phyloP scores from a whole-genome alignment of 2,888 invertebrate species.

The Smittia aterrima region DNA sequence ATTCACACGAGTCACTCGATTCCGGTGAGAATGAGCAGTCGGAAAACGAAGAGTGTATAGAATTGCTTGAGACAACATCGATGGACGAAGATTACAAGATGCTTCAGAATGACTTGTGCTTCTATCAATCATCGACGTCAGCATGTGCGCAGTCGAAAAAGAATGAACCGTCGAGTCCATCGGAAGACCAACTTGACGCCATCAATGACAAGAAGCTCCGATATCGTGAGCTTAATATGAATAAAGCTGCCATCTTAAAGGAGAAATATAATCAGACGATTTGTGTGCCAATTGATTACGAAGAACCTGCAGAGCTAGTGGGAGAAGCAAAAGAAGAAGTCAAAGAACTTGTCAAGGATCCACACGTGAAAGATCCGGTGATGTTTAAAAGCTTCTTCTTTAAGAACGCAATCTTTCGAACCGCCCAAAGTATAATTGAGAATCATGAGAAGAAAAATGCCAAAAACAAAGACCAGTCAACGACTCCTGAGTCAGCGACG shows the following conservation, averaged over 20 bases:
- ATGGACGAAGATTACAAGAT: slow-evolving; percentile 54
- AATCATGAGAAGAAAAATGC: slow-evolving; percentile 55
- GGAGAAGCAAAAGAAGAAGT: slow-evolving; percentile 41
- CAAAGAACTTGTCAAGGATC: slow-evolving; percentile 28
- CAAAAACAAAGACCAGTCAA: slow-evolving; percentile 48
- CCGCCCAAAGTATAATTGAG: slow-evolving; percentile 55
- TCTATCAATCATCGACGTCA: slow-evolving; percentile 48
- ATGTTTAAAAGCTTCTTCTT: slow-evolving; percentile 54
- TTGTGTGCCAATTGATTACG: slow-evolving; percentile 46
- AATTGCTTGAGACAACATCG: slow-evolving; percentile 53
- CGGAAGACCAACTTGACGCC: slow-evolving; percentile 44
- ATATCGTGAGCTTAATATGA: slow-evolving; percentile 43
- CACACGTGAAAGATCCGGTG: slow-evolving; percentile 49
- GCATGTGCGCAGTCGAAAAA: slow-evolving; percentile 21
- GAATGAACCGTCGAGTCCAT: slow-evolving; percentile 44
- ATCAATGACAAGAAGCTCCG: slow-evolving; percentile 44
- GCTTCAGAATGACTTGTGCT: slow-evolving; percentile 52
- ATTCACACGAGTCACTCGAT: slow-evolving; percentile 74
- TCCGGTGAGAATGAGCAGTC: slow-evolving; percentile 61
- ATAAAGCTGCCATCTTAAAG: slow-evolving; percentile 41
- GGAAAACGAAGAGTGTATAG: slow-evolving; percentile 58
- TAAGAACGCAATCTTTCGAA: slow-evolving; percentile 54
- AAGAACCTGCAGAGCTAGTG: slow-evolving; percentile 38
- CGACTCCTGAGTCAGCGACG: slow-evolving; percentile 43
- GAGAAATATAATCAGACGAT: slow-evolving; percentile 44